A percentile compares a stretch with the other conserved stretches of the same genome.
Evolutionary conservation across 2,888 invertebrate species (phyloP).

Genomic region (Thera britannica): DNA sequence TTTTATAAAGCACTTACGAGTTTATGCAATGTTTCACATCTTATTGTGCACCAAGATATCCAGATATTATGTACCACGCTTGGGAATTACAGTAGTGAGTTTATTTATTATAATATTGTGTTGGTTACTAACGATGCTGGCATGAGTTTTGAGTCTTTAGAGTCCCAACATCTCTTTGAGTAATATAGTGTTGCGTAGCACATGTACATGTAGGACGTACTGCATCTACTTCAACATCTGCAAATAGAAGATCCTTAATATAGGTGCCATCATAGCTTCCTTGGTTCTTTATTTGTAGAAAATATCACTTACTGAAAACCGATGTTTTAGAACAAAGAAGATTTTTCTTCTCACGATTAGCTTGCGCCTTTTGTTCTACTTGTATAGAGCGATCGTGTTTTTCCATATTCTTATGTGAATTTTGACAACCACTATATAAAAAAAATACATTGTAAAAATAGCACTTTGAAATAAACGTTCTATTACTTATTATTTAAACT

Average conservation of each 20-base stretch:
- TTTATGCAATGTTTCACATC: no score
- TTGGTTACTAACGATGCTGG: constrained; percentile 1
- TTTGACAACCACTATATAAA: constrained; percentile 20
- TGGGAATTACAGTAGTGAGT: no score
- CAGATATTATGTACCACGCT: no score
- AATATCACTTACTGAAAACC: constrained; percentile 14
- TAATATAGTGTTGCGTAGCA: constrained; percentile 43
- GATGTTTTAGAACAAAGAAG: neutral
- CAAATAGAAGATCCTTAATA: neutral
- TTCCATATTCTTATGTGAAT: neutral
- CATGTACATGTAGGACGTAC: constrained; percentile 44
- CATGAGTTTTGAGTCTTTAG: neutral
- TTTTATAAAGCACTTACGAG: neutral
- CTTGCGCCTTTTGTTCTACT: constrained; percentile 5
- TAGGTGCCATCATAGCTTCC: neutral
- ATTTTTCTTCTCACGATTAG: neutral
- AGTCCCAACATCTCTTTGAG: constrained; percentile 33
- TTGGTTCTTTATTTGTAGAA: neutral
- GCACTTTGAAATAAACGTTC: neutral
- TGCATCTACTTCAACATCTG: constrained; percentile 37
- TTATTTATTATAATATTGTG: neutral
- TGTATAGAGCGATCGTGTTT: constrained; percentile 4
- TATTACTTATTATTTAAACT: neutral
- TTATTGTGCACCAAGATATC: no score
- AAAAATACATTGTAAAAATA: neutral